Percentiles rank a stretch among this genome's conserved stretches.
phyloP scores from a whole-genome alignment of 2,888 invertebrate species.

The Pyrgus malvae region DNA sequence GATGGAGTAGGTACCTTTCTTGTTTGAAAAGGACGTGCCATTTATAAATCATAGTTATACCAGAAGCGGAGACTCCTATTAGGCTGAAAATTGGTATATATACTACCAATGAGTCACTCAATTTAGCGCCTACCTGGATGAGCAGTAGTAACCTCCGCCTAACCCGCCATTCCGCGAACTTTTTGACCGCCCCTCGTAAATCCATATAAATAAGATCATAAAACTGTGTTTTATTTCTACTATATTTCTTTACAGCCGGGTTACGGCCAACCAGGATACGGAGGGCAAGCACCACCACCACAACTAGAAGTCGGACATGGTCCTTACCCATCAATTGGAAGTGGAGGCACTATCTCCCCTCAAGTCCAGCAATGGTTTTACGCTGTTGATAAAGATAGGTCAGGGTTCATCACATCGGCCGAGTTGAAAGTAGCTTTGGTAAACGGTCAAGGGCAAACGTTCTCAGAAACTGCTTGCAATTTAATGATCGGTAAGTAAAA shows the following conservation, averaged over 20 bases:
- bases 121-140: too few species aligned
- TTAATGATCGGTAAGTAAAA: constrained; percentile 89
- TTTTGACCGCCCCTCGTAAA: too few species aligned
- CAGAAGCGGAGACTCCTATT: too few species aligned
- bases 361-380: constrained; percentile 92
- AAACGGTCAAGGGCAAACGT: constrained; percentile 92
- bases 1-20: too few species aligned
- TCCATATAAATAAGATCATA: too few species aligned
- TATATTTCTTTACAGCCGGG: constrained; percentile 30
- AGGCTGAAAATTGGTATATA: too few species aligned
- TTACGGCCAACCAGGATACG: constrained; percentile 39
- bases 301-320: constrained; percentile 73
- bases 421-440: constrained; percentile 91
- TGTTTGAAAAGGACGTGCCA: too few species aligned
- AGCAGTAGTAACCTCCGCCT: too few species aligned
- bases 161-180: too few species aligned
- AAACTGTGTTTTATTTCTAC: neutral
- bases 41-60: too few species aligned
- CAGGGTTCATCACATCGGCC: constrained; percentile 88
- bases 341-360: constrained; percentile 82
- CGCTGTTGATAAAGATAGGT: constrained; percentile 91
- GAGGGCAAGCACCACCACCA: constrained; percentile 30
- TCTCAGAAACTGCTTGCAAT: constrained; percentile 91
- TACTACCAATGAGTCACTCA: too few species aligned
- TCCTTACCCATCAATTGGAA: constrained; percentile 73